Conservation (phyloP, 1,140 invertebrate species). For the Hycleus cichorii region DNA sequence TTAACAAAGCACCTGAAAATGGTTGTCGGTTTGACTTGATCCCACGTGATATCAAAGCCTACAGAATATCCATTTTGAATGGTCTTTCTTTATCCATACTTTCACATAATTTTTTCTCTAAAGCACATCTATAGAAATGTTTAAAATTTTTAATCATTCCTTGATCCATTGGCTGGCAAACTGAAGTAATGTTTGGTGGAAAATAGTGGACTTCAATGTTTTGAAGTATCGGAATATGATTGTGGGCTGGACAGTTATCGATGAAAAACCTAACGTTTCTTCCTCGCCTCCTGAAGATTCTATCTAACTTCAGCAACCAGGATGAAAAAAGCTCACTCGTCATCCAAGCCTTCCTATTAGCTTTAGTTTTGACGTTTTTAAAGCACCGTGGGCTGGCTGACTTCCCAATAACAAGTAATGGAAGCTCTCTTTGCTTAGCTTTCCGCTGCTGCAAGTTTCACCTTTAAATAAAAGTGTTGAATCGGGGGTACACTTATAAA, state of each 20-base stretch:
- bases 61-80: no score
- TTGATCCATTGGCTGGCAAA: constrained; percentile 1
- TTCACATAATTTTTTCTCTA: no score
- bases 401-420: constrained; percentile 37
- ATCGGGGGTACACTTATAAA: neutral
- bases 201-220: constrained; percentile 4
- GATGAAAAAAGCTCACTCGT: constrained; percentile 31
- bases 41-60: no score
- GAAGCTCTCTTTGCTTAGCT: constrained; percentile 1
- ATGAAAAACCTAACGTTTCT: constrained; percentile 26
- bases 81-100: no score
- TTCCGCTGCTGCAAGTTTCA: neutral
- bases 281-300: constrained; percentile 23
- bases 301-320: constrained; percentile 5
- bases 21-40: no score
- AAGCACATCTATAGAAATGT: no score
- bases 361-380: constrained; percentile 40
- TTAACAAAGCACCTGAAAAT: no score
- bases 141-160: no score
- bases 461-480: neutral
- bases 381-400: constrained; percentile 43
- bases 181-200: neutral
- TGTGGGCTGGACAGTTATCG: constrained; percentile 14
- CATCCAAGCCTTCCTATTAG: constrained; percentile 48
- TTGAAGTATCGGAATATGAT: neutral